Evolutionary conservation across 2,113 vertebrate species (phyloP).

Genomic region (rabbit (Oryctolagus cuniculus)): DNA sequence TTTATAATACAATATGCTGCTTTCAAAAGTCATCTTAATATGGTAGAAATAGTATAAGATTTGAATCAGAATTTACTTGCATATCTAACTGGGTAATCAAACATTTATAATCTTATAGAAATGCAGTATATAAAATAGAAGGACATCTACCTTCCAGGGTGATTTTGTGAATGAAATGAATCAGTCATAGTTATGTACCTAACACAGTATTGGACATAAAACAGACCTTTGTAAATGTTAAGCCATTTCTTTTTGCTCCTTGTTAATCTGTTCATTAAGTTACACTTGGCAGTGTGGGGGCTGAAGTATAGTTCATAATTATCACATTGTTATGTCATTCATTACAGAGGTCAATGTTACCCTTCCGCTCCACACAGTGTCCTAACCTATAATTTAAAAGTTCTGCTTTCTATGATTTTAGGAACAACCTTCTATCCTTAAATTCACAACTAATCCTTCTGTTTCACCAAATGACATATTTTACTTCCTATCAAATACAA

Average conservation of each 20-base stretch:
- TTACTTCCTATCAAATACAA: conserved; percentile 16
- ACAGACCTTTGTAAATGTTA: neutral
- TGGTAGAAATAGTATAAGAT: neutral
- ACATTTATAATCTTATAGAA: neutral
- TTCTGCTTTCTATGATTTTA: conserved; percentile 60
- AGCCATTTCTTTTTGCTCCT: neutral
- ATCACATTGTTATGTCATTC: neutral
- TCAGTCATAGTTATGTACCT: neutral
- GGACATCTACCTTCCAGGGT: neutral
- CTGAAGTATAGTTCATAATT: conserved; percentile 12
- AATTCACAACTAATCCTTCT: conserved; percentile 31
- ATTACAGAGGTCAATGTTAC: neutral
- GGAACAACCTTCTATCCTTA: conserved; percentile 37
- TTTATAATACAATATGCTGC: neutral
- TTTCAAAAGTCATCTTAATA: neutral
- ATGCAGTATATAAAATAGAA: neutral
- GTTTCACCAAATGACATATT: conserved; percentile 26
- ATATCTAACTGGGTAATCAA: neutral
- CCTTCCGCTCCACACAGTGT: conserved; percentile 46
- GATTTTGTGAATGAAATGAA: neutral
- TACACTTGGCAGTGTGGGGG: neutral
- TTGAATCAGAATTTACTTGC: neutral
- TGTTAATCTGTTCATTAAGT: conserved; percentile 57
- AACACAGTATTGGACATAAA: neutral
- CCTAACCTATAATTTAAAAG: conserved; percentile 67